Evolutionary conservation across 2,888 invertebrate genomes (phyloP).

Genomic region (Acanthacorydalis orientalis): DNA sequence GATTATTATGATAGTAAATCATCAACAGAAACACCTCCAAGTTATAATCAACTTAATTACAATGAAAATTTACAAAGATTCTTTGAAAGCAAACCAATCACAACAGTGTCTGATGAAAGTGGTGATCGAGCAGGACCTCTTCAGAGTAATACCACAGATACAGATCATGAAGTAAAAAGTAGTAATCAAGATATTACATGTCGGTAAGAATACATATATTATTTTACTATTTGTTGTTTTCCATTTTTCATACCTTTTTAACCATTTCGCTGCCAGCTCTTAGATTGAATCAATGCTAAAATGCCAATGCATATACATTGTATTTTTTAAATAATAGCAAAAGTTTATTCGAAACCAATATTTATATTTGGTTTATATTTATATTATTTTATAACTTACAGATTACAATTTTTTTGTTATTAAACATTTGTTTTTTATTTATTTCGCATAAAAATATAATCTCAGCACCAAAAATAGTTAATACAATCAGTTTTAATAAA

Average conservation of each 20-base stretch:
- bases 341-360: neutral
- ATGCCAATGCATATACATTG: neutral
- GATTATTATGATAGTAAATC: conserved; percentile 65
- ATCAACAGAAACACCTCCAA: conserved; percentile 62
- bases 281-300: too few species aligned
- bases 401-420: too few species aligned
- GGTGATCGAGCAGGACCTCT: conserved; percentile 14
- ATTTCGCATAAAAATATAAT: too few species aligned
- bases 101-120: conserved; percentile 35
- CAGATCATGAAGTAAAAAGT: conserved; percentile 24
- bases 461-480: too few species aligned
- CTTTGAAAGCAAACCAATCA: conserved; percentile 48
- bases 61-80: conserved; percentile 53
- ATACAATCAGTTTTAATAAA: too few species aligned
- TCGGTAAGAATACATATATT: neutral
- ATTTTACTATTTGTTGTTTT: neutral
- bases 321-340: neutral
- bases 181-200: conserved; percentile 1
- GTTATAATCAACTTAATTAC: conserved; percentile 73
- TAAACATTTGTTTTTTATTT: too few species aligned
- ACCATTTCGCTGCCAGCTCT: too few species aligned
- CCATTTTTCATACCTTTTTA: too few species aligned
- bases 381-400: too few species aligned
- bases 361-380: too few species aligned
- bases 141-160: conserved; percentile 19